Conservation (phyloP, 2,797 vertebrate genomes). For the Thaleichthys pacificus region DNA sequence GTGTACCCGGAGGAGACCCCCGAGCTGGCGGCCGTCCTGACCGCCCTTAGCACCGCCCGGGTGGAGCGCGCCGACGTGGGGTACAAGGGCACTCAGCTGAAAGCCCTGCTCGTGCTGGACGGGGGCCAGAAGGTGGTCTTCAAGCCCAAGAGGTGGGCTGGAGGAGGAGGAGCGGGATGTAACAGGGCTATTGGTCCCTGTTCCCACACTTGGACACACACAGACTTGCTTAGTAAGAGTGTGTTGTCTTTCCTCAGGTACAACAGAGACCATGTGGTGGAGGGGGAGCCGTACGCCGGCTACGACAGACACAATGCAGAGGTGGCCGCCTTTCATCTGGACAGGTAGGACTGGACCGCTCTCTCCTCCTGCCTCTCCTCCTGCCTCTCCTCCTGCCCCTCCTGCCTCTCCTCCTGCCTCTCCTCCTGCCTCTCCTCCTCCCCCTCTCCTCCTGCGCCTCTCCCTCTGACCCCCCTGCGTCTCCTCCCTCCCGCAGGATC, state of each 20-base stretch:
- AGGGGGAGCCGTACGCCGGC: conserved; percentile 95
- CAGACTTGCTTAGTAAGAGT: not conserved
- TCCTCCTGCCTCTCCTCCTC: not conserved
- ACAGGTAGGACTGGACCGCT: conserved; percentile 76
- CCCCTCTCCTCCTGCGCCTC: not conserved
- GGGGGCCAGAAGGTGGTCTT: conserved; percentile 98
- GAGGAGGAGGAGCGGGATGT: not conserved
- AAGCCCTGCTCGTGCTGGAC: conserved; percentile 92
- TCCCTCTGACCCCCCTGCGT: not conserved
- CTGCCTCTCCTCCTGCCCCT: not conserved
- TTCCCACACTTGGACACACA: not conserved
- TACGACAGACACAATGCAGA: conserved; percentile 98
- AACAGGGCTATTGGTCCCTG: not conserved
- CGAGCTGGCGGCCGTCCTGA: conserved; percentile 91
- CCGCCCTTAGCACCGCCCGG: conserved; percentile 83
- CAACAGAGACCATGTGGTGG: conserved; percentile 88
- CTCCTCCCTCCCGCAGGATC: conserved; percentile 75
- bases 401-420: not conserved
- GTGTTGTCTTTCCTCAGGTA: conserved; percentile 75
- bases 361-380: not conserved
- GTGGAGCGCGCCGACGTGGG: conserved; percentile 93
- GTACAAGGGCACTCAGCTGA: conserved; percentile 96
- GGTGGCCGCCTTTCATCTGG: conserved; percentile 95
- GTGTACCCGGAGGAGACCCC: conserved; percentile 97
- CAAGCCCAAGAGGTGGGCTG: conserved; percentile 91